phyloP scores from a whole-genome alignment of 2,797 vertebrate species.

The Bryconaethiops microstoma region DNA sequence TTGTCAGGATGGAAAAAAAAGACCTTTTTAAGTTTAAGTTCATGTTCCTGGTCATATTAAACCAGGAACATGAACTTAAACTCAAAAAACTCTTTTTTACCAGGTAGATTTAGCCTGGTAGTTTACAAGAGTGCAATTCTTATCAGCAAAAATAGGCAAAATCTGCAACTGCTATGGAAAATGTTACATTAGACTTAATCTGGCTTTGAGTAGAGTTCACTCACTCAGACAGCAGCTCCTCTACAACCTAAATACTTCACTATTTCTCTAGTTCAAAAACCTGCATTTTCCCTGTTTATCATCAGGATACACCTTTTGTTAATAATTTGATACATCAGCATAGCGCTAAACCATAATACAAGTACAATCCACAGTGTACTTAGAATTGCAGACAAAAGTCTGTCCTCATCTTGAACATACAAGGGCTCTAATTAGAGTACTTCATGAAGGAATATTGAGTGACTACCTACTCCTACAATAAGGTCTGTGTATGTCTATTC shows the following conservation, averaged over 20 bases:
- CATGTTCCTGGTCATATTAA: too few species aligned
- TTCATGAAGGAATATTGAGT: neutral
- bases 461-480: neutral
- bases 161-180: neutral
- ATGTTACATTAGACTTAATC: neutral
- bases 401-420: neutral
- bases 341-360: neutral
- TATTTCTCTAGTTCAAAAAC: too few species aligned
- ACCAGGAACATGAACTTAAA: too few species aligned
- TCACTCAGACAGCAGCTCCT: neutral
- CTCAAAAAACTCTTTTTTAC: too few species aligned
- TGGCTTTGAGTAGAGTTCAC: neutral
- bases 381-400: neutral
- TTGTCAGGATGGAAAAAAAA: too few species aligned
- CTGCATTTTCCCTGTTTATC: neutral
- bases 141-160: neutral
- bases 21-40: too few species aligned
- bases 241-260: neutral
- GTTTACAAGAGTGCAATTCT: neutral
- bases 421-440: neutral
- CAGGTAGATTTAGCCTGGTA: neutral
- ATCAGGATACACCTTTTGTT: neutral
- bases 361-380: neutral
- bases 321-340: neutral
- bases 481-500: neutral